Percentiles rank a stretch among this genome's conserved stretches.
These are phyloP conservation scores for Corythornis vintsioides DNA, from an alignment of 2,113 vertebrate species.

Conservation along the genomic window DNA sequence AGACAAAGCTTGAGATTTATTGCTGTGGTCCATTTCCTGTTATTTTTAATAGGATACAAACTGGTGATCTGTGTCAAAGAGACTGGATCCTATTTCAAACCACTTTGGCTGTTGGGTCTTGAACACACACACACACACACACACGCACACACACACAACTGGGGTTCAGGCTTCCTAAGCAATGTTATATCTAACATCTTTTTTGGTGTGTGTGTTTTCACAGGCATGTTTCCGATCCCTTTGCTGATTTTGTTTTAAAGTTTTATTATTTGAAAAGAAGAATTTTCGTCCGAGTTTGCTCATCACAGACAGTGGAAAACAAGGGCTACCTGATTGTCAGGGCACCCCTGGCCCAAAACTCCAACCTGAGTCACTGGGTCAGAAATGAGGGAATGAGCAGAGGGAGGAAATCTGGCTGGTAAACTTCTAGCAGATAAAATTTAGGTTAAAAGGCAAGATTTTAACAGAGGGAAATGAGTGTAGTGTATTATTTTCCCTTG, in stretches of 20 bases:
- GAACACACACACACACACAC: not conserved
- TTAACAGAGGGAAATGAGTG: not conserved
- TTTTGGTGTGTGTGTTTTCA: not conserved
- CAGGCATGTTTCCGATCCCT: not conserved
- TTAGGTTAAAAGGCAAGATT: not conserved
- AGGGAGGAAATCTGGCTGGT: constrained; percentile 22
- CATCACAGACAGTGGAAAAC: not conserved
- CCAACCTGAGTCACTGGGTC: not conserved
- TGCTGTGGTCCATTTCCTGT: constrained; percentile 54
- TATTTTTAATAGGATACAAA: constrained; percentile 59
- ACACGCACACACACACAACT: no score
- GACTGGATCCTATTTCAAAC: constrained; percentile 18
- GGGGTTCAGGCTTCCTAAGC: not conserved
- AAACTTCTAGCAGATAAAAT: constrained; percentile 27
- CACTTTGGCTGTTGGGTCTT: not conserved
- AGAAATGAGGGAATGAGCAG: constrained; percentile 15
- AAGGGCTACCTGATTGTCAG: not conserved
- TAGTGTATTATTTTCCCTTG: not conserved
- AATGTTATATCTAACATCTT: not conserved
- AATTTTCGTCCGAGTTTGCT: not conserved
- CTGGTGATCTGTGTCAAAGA: constrained; percentile 34
- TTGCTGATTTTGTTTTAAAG: not conserved
- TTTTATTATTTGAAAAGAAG: not conserved
- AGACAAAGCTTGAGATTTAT: constrained; percentile 54
- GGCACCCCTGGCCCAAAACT: not conserved